Conservation (phyloP, 1,140 invertebrate genomes). For the Notospermus geniculatus region DNA sequence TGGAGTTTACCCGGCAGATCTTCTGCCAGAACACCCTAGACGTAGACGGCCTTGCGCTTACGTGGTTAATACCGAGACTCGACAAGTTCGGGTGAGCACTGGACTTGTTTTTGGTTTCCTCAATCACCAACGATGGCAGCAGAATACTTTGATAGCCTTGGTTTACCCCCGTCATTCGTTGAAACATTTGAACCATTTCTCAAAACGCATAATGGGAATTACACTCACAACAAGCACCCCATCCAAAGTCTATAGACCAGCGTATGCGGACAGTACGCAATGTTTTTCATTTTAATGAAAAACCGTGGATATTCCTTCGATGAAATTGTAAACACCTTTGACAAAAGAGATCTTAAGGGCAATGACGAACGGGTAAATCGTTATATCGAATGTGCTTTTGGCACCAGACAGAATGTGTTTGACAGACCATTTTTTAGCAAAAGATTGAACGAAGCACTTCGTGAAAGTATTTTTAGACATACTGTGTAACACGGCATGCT, state of each 20-base stretch:
- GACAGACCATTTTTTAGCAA: no score
- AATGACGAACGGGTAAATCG: no score
- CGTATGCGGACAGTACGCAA: no score
- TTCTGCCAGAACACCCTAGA: background rate
- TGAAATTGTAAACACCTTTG: background rate
- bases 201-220: background rate
- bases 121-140: background rate
- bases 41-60: background rate
- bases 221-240: background rate
- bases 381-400: no score
- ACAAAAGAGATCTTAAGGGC: no score
- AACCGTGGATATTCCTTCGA: background rate
- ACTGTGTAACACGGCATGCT: no score
- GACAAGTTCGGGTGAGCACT: background rate
- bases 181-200: background rate
- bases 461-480: no score
- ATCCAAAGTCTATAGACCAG: background rate
- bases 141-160: background rate
- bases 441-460: no score
- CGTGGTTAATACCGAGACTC: background rate
- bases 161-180: background rate
- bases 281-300: background rate
- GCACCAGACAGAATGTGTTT: no score
- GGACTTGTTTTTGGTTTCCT: background rate
- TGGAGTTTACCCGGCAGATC: background rate